Percentiles rank a stretch among this genome's conserved stretches.
Conservation (phyloP, 1,140 invertebrate species). For the Liolophura sinensis region DNA sequence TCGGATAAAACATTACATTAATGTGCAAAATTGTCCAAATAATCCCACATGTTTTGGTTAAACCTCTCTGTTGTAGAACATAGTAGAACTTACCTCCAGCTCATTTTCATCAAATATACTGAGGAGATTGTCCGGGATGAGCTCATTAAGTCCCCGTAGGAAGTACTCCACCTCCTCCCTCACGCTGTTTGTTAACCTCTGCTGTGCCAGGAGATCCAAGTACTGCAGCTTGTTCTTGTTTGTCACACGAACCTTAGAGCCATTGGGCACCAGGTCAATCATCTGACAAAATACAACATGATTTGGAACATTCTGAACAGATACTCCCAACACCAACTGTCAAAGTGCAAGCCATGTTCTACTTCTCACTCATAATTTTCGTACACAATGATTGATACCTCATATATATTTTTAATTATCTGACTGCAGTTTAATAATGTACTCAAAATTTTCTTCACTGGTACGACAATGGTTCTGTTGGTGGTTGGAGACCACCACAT, state of each 20-base stretch:
- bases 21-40: no score
- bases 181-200: constrained; percentile 78
- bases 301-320: no score
- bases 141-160: constrained; percentile 83
- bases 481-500: no score
- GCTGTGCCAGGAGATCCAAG: constrained; percentile 86
- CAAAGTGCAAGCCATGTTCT: no score
- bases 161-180: constrained; percentile 86
- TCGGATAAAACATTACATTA: no score
- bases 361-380: not conserved
- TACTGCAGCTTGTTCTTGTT: constrained; percentile 82
- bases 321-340: no score
- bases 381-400: not conserved
- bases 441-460: no score
- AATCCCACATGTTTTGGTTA: no score
- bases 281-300: constrained; percentile 46
- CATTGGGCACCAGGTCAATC: constrained; percentile 77
- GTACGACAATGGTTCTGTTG: no score
- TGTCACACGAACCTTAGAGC: constrained; percentile 71
- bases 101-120: constrained; percentile 97
- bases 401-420: not conserved
- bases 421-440: not conserved
- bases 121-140: constrained; percentile 89
- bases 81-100: constrained; percentile 78
- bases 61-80: no score